Evolutionary conservation across 2,113 vertebrate genomes (phyloP).

Genomic region (Megaceryle maxima): DNA sequence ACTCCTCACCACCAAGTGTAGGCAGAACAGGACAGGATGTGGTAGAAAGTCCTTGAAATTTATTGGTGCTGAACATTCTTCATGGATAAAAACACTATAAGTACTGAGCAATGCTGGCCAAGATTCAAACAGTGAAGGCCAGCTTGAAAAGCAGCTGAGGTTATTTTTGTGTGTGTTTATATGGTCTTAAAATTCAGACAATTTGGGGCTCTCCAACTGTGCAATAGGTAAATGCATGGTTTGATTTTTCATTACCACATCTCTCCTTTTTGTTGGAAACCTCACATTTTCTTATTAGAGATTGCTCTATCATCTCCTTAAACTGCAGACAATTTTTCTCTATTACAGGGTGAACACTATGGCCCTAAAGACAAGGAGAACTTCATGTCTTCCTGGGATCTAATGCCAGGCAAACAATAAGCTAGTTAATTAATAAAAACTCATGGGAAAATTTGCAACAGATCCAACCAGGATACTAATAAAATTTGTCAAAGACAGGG

Average conservation of each 20-base stretch:
- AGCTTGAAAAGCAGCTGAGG: neutral
- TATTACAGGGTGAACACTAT: neutral
- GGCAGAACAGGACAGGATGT: neutral
- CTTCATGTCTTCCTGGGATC: neutral
- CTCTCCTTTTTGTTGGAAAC: neutral
- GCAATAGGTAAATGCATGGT: neutral
- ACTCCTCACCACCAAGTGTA: neutral
- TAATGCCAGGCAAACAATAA: neutral
- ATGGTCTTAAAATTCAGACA: conserved; percentile 2
- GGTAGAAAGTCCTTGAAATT: neutral
- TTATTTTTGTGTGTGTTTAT: neutral
- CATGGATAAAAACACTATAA: neutral
- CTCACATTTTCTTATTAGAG: neutral
- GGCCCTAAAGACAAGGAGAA: neutral
- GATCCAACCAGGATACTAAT: neutral
- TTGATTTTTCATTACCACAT: neutral
- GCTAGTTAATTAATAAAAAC: neutral
- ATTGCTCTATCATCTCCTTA: neutral
- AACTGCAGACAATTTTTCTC: neutral
- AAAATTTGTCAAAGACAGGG: neutral
- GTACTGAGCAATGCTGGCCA: neutral
- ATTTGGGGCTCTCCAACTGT: neutral
- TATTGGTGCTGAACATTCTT: neutral
- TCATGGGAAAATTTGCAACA: neutral
- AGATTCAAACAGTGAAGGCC: neutral